These are phyloP conservation scores for Eumacrocentrus americanus DNA, from an alignment of 2,888 invertebrate genomes.

Conservation along the genomic window DNA sequence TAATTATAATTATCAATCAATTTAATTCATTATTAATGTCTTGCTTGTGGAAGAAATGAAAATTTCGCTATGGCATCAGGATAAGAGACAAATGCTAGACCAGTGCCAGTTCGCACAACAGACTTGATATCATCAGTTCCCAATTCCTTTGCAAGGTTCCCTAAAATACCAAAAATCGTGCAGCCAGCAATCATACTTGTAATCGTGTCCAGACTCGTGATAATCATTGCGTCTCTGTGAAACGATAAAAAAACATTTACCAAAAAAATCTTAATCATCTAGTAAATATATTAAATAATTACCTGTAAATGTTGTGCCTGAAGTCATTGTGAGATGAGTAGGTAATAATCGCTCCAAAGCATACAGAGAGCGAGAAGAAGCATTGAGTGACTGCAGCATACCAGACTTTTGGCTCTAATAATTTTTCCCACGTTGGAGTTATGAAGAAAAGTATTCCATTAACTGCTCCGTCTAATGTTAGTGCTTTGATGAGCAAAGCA, in stretches of 20 bases:
- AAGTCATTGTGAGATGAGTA: constrained; percentile 69
- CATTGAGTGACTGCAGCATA: constrained; percentile 70
- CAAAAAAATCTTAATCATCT: neutral
- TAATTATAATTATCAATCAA: neutral
- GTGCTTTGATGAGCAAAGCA: constrained; percentile 67
- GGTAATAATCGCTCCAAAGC: constrained; percentile 69
- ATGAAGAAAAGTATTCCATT: constrained; percentile 71
- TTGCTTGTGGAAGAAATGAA: constrained; percentile 38
- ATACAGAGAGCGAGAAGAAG: constrained; percentile 68
- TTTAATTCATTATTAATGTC: neutral
- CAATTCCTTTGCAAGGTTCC: constrained; percentile 76
- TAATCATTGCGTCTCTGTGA: constrained; percentile 73
- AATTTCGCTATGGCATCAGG: constrained; percentile 66
- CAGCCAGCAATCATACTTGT: constrained; percentile 83
- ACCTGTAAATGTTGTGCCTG: constrained; percentile 66
- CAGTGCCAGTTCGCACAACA: constrained; percentile 78
- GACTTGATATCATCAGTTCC: constrained; percentile 67
- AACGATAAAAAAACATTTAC: neutral
- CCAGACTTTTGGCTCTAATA: constrained; percentile 69
- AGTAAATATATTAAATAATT: constrained; percentile 28
- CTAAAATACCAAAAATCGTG: constrained; percentile 84
- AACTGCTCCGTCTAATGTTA: constrained; percentile 68
- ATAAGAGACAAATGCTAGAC: constrained; percentile 84
- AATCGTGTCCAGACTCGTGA: constrained; percentile 81
- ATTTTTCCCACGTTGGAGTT: constrained; percentile 69